phyloP scores from a whole-genome alignment of 2,113 vertebrate genomes.

The Chloroceryle aenea region DNA sequence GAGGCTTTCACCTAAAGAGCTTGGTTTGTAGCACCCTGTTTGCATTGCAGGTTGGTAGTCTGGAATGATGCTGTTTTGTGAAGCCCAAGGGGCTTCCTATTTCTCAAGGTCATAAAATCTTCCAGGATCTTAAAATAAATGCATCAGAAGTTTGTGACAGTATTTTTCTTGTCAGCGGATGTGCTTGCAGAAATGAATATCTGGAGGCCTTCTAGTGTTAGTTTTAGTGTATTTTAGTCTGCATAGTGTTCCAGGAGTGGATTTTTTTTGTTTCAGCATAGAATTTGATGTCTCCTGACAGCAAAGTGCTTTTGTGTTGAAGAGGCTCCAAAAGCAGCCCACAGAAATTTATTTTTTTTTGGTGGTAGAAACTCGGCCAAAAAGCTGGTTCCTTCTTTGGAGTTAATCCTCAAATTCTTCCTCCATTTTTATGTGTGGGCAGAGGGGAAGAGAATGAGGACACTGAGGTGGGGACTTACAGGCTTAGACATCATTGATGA shows the following conservation, averaged over 20 bases:
- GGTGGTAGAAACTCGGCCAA: not conserved
- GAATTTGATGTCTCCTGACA: not conserved
- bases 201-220: not conserved
- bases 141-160: not conserved
- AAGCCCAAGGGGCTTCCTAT: not conserved
- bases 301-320: constrained; percentile 14
- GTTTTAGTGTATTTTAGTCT: constrained; percentile 29
- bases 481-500: not conserved
- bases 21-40: not conserved
- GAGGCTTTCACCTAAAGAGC: not conserved
- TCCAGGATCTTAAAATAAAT: not conserved
- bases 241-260: not conserved
- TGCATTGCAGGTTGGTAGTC: not conserved
- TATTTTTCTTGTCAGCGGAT: not conserved
- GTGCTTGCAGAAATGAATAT: not conserved
- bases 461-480: not conserved
- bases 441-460: not conserved
- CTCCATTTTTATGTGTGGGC: not conserved
- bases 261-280: constrained; percentile 5
- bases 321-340: constrained; percentile 29
- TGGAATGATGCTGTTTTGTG: not conserved
- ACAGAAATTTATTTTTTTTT: constrained; percentile 24
- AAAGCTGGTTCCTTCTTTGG: not conserved
- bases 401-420: constrained; percentile 18
- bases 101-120: not conserved